A percentile compares a stretch with the other conserved stretches of the same genome.
phyloP scores from a whole-genome alignment of 2,888 invertebrate genomes.

The Leptinotarsa rubiginosa region DNA sequence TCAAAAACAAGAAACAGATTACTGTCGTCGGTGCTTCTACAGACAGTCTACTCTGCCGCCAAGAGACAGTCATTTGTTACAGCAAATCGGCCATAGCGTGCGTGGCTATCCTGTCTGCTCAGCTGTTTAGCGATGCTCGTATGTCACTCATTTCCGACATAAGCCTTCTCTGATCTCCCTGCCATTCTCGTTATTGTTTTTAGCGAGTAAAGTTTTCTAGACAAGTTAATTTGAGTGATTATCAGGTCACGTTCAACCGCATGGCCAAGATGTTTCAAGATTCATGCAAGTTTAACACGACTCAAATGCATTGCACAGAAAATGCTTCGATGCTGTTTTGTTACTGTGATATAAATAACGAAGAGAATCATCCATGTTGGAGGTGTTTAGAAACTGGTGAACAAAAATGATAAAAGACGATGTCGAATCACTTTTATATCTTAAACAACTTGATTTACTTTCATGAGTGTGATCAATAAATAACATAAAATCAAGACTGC shows the following conservation, averaged over 20 bases:
- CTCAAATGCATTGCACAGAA: background rate
- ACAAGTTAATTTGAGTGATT: constrained; percentile 24
- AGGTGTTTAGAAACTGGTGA: background rate
- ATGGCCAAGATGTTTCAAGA: constrained; percentile 11
- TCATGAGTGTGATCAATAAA: too few species aligned
- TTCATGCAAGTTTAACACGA: constrained; percentile 15
- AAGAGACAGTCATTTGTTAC: constrained; percentile 67
- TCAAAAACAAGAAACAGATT: constrained; percentile 61
- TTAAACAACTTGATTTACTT: too few species aligned
- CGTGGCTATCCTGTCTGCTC: constrained; percentile 66
- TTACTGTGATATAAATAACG: background rate
- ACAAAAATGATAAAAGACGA: background rate
- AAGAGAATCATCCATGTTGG: background rate
- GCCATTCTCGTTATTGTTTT: constrained; percentile 41
- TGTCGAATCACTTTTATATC: too few species aligned
- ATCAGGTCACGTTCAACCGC: constrained; percentile 13
- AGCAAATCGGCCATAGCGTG: constrained; percentile 67
- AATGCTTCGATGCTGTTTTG: background rate
- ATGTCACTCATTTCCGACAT: constrained; percentile 68
- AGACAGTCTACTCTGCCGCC: constrained; percentile 62
- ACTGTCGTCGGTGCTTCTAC: constrained; percentile 58
- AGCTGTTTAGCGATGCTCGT: constrained; percentile 68
- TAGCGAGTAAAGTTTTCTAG: constrained; percentile 26
- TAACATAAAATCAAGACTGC: too few species aligned
- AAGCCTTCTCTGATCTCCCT: constrained; percentile 56